These are phyloP conservation scores for Egretta garzetta DNA, from an alignment of 2,113 vertebrate species.

Conservation along the genomic window DNA sequence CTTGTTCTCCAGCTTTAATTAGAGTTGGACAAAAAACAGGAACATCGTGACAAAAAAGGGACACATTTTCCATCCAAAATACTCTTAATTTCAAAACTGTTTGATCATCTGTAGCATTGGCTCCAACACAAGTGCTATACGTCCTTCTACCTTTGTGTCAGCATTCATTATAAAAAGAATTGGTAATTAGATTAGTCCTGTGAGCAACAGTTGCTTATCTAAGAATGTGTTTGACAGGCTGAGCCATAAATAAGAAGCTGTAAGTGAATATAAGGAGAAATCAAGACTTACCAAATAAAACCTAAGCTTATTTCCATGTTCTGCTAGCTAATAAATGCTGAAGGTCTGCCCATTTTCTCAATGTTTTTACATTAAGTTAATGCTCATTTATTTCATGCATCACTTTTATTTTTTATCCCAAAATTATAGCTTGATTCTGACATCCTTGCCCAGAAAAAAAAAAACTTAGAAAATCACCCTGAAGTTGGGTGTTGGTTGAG, in stretches of 20 bases:
- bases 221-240: conserved; percentile 47
- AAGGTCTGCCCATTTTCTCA: not conserved
- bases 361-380: not conserved
- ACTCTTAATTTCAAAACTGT: conserved; percentile 12
- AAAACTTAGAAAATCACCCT: not conserved
- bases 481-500: not conserved
- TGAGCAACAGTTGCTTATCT: conserved; percentile 55
- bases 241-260: conserved; percentile 51
- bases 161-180: conserved; percentile 49
- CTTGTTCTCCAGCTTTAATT: conserved; percentile 55
- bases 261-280: conserved; percentile 23
- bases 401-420: not conserved
- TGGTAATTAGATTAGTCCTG: conserved; percentile 48
- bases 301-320: not conserved
- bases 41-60: conserved; percentile 50
- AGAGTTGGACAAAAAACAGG: conserved; percentile 49
- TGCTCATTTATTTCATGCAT: not conserved
- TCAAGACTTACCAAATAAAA: conserved; percentile 24
- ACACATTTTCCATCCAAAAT: not conserved
- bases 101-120: conserved; percentile 54
- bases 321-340: not conserved
- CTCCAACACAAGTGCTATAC: conserved; percentile 25
- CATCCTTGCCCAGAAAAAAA: not conserved
- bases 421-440: not conserved
- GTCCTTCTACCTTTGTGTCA: conserved; percentile 54